Percentiles rank a stretch among this genome's conserved stretches.
Evolutionary conservation across 2,797 vertebrate genomes (phyloP).

Genomic region (Enteromius mattozi): DNA sequence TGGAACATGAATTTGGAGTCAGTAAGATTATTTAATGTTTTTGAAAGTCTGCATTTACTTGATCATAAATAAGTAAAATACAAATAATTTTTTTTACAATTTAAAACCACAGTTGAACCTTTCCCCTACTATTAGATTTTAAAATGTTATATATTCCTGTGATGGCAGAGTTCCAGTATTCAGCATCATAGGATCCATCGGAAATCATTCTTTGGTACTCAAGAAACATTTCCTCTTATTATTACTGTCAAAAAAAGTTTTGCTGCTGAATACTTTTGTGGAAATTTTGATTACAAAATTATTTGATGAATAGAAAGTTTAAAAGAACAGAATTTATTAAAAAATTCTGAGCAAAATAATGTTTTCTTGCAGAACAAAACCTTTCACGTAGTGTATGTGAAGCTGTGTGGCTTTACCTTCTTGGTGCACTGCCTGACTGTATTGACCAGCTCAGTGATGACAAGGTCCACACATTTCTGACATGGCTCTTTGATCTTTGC

Average conservation of each 20-base stretch:
- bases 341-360: neutral
- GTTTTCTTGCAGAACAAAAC: conserved; percentile 1
- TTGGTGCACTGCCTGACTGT: conserved; percentile 96
- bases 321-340: neutral
- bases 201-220: neutral
- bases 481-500: conserved; percentile 95
- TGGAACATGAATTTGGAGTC: neutral
- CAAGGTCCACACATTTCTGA: conserved; percentile 97
- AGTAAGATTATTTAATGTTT: too few species aligned
- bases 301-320: neutral
- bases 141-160: too few species aligned
- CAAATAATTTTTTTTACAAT: neutral
- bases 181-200: neutral
- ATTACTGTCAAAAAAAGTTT: neutral
- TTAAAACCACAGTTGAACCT: neutral
- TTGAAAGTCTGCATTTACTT: neutral
- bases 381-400: neutral
- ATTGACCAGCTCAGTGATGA: conserved; percentile 94
- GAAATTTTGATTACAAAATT: neutral
- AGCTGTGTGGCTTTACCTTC: conserved; percentile 83
- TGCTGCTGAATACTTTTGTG: neutral
- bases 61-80: neutral
- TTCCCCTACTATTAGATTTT: neutral
- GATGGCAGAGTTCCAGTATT: neutral
- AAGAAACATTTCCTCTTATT: neutral